Evolutionary conservation across 2,797 vertebrate genomes (phyloP).

Genomic region (Anolis apletophallus): DNA sequence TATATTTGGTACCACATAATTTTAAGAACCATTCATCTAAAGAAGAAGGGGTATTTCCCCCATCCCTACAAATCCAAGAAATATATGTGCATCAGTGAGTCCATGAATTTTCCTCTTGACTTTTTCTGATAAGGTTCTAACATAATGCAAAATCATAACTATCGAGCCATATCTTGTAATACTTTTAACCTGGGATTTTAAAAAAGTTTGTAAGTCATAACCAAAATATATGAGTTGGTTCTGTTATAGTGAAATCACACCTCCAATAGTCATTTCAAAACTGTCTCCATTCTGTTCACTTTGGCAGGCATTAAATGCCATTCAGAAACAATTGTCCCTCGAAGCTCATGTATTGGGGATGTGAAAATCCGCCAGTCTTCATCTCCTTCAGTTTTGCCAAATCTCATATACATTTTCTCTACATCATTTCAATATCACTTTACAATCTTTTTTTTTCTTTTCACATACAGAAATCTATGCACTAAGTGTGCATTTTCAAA

Average conservation of each 20-base stretch:
- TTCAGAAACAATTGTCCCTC: not conserved
- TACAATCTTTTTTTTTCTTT: no score
- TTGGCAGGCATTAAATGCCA: not conserved
- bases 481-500: no score
- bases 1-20: no score
- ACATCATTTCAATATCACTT: no score
- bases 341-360: not conserved
- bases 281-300: not conserved
- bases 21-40: not conserved
- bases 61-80: not conserved
- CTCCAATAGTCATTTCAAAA: not conserved
- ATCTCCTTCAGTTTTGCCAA: no score
- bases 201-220: not conserved
- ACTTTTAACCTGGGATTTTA: not conserved
- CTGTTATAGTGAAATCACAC: not conserved
- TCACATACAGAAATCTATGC: no score
- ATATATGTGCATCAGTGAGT: not conserved
- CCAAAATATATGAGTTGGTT: not conserved
- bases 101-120: not conserved
- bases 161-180: not conserved
- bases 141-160: not conserved
- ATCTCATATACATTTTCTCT: no score
- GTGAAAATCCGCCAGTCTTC: no score
- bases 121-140: not conserved
- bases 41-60: not conserved